These are phyloP conservation scores for Camponotus vicinus DNA, from an alignment of 1,140 invertebrate genomes.

Conservation along the genomic window DNA sequence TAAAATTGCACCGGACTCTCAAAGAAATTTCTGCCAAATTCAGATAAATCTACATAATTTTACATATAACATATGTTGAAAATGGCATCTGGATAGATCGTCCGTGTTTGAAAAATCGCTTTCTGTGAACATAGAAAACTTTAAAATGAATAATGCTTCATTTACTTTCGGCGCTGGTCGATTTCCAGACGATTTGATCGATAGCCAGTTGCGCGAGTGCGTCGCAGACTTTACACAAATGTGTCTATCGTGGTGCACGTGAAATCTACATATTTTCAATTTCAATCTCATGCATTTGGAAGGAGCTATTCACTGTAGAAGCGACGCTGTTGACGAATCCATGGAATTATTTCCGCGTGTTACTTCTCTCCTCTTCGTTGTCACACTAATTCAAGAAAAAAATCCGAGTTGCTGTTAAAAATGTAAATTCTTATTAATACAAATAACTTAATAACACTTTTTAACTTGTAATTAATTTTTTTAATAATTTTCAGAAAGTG, in stretches of 20 bases:
- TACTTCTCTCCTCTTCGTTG: slow-evolving; percentile 9
- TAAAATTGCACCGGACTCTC: not conserved
- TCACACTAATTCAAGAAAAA: not conserved
- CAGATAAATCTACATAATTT: slow-evolving; percentile 37
- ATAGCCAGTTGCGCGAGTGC: slow-evolving; percentile 46
- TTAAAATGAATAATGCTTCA: slow-evolving; percentile 61
- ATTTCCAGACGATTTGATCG: slow-evolving; percentile 69
- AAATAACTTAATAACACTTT: not conserved
- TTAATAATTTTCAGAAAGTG: not conserved
- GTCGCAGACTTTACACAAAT: slow-evolving; percentile 43
- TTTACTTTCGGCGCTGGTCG: slow-evolving; percentile 54
- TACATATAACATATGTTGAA: slow-evolving; percentile 33
- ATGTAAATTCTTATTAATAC: not conserved
- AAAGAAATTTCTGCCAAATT: not conserved
- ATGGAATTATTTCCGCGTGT: slow-evolving; percentile 61
- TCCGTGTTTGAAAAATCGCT: slow-evolving; percentile 15
- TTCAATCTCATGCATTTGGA: slow-evolving; percentile 68
- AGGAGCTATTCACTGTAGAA: slow-evolving; percentile 36
- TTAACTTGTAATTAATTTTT: not conserved
- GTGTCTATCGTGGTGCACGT: slow-evolving; percentile 16
- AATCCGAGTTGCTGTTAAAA: not conserved
- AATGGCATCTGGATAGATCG: not conserved
- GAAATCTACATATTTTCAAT: slow-evolving; percentile 73
- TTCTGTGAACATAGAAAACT: not conserved
- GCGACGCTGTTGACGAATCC: slow-evolving; percentile 54